Evolutionary conservation across 2,888 invertebrate species (phyloP), one percentile per base, ranked within the genome.

Genomic region (Rotaria macrura): DNA sequence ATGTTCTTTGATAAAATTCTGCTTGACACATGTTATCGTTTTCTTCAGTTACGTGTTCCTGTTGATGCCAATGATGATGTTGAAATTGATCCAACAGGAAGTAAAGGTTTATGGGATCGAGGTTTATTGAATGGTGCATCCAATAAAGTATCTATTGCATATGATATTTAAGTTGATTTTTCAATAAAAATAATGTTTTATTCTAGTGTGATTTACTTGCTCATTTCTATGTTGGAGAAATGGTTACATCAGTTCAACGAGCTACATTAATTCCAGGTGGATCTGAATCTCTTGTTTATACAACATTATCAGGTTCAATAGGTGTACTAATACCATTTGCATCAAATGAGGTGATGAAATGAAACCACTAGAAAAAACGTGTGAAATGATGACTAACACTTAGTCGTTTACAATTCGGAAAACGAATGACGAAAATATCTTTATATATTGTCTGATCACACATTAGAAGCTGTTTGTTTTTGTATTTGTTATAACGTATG

Each of bases 41-140:
- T 40, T 84, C 5, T 34, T 74, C 14, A 52, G 72, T 85, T 86
- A n/a, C 83, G 85, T 86, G 84, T 88, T 85, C 96, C 98, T 0
- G 93, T 94, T 85, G 95, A 95, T 86, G 94, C 96, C 2, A 95
- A 95, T 47, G 99, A 99, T 91, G 98, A 99, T 90, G 96, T 99
- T 0, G 98, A 99, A 90, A 99, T 99, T 91, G 99, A 99, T 92
- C 99, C 98, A 0, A 98, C 98, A 0, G 98, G 98, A 83, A 97
- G 96, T 89, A 97, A 97, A 91, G 96, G 97, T 0, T 92, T 99
- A 0, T 99, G 98, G 98, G 93, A 93, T 89, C 90, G 92, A 92
- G 95, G 97, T 87, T 92, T 96, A 84, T 91, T 98, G 25, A 97
- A 96, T 89, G 98, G 98, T 29, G 97, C 99, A 0, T 96, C 97